These are phyloP conservation scores for Myotis daubentonii DNA, from an alignment of 2,797 vertebrate genomes.

Conservation along the genomic window DNA sequence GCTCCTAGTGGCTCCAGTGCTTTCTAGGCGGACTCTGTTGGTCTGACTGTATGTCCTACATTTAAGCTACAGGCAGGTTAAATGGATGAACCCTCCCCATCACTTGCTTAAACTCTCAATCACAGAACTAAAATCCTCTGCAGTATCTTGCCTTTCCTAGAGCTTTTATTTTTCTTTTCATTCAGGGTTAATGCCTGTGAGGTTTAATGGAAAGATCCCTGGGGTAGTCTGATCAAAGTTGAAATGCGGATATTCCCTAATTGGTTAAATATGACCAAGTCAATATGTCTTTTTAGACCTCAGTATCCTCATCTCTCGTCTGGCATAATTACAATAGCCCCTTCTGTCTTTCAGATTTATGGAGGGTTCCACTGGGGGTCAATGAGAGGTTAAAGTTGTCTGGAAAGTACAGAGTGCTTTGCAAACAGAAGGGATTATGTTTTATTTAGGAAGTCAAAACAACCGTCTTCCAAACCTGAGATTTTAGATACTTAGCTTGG, in stretches of 20 bases:
- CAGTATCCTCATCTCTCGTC: background rate
- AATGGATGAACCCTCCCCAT: background rate
- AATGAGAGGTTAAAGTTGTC: background rate
- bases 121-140: background rate
- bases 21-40: background rate
- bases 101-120: background rate
- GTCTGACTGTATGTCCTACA: background rate
- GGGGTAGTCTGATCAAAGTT: background rate
- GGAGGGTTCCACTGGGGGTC: background rate
- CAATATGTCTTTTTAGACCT: background rate
- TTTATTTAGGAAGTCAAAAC: slow-evolving; percentile 58
- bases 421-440: slow-evolving; percentile 22
- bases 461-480: background rate
- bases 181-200: background rate
- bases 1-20: background rate
- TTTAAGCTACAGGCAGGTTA: background rate
- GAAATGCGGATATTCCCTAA: background rate
- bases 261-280: background rate
- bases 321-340: background rate
- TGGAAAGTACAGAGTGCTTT: slow-evolving; percentile 25
- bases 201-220: background rate
- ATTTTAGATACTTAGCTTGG: slow-evolving; percentile 19
- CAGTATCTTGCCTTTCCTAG: background rate
- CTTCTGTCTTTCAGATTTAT: background rate
- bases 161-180: no score